A percentile compares a stretch with the other conserved stretches of the same genome.
Evolutionary conservation across 2,888 invertebrate genomes (phyloP).

Genomic region (Chironomus tentans): DNA sequence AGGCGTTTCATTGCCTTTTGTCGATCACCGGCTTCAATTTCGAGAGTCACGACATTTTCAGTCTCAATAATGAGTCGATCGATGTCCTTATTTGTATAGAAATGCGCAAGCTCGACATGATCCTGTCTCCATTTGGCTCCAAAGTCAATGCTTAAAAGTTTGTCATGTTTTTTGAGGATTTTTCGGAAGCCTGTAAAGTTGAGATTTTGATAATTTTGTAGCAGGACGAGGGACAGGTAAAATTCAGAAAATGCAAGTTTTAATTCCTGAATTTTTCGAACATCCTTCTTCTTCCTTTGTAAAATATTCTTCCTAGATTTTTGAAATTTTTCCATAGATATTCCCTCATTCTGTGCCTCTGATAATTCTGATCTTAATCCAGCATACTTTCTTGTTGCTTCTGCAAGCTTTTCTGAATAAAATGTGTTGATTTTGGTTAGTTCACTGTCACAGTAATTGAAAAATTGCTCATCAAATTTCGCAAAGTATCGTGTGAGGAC

Average conservation of each 20-base stretch:
- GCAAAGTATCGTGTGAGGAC: conserved; percentile 61
- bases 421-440: conserved; percentile 82
- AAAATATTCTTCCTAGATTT: conserved; percentile 28
- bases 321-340: conserved; percentile 40
- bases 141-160: conserved; percentile 56
- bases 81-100: conserved; percentile 77
- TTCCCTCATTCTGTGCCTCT: conserved; percentile 42
- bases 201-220: conserved; percentile 82
- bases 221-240: conserved; percentile 72
- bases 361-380: conserved; percentile 63
- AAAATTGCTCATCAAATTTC: conserved; percentile 76
- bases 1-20: conserved; percentile 81
- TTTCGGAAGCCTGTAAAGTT: conserved; percentile 86
- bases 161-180: conserved; percentile 85
- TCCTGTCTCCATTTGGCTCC: conserved; percentile 73
- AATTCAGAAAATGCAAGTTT: conserved; percentile 86
- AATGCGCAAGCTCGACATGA: conserved; percentile 72
- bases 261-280: conserved; percentile 67
- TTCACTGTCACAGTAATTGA: conserved; percentile 76
- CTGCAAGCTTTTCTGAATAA: conserved; percentile 81
- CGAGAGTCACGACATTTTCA: conserved; percentile 59
- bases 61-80: conserved; percentile 74
- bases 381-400: conserved; percentile 72
- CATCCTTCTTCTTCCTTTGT: conserved; percentile 45
- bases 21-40: conserved; percentile 68